phyloP scores from a whole-genome alignment of 2,888 invertebrate genomes.

The Crematogaster levior region DNA sequence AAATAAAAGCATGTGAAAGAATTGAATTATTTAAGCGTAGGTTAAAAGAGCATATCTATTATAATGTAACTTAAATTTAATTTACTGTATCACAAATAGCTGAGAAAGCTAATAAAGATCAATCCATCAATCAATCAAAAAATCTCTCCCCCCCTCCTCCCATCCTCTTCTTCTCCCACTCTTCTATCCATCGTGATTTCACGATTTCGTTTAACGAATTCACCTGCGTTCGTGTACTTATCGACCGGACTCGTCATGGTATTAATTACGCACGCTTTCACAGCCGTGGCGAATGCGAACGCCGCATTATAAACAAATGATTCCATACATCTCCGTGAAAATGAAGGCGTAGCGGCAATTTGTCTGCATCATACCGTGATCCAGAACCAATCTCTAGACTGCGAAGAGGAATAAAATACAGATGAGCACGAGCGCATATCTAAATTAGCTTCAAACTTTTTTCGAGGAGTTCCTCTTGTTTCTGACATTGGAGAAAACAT shows the following conservation, averaged over 20 bases:
- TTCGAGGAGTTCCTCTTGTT: not conserved
- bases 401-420: constrained; percentile 31
- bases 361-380: constrained; percentile 65
- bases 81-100: too few species aligned
- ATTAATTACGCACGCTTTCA: constrained; percentile 48
- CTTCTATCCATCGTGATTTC: too few species aligned
- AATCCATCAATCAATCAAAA: too few species aligned
- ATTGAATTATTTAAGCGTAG: too few species aligned
- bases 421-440: constrained; percentile 8
- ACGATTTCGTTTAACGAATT: constrained; percentile 13
- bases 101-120: too few species aligned
- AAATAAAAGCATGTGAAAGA: too few species aligned
- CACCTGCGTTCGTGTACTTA: not conserved
- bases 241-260: constrained; percentile 22
- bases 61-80: too few species aligned
- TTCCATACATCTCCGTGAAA: not conserved
- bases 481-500: not conserved
- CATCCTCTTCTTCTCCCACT: too few species aligned
- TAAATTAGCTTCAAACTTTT: not conserved
- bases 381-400: constrained; percentile 68
- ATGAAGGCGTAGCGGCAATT: constrained; percentile 51
- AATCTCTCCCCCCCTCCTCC: too few species aligned
- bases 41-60: too few species aligned
- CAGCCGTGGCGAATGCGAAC: constrained; percentile 7
- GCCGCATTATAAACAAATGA: not conserved